Evolutionary conservation across 2,888 invertebrate species (phyloP).

Genomic region (Ormyrus thymus): DNA sequence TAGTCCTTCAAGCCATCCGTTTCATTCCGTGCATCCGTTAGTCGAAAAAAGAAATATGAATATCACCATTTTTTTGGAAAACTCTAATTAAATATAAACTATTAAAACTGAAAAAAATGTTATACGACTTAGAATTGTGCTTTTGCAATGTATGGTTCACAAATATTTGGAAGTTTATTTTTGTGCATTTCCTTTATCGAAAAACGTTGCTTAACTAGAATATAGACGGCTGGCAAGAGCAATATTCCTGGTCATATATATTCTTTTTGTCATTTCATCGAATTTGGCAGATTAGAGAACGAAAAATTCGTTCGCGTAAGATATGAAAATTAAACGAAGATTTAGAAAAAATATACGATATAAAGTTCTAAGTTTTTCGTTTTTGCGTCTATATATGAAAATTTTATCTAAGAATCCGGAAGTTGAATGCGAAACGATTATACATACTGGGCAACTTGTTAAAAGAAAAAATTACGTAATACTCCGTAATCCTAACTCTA

Average conservation of each 20-base stretch:
- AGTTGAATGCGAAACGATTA: conserved; percentile 19
- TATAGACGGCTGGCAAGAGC: conserved; percentile 41
- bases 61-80: conserved; percentile 21
- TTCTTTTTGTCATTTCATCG: conserved; percentile 43
- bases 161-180: conserved; percentile 22
- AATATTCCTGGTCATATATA: conserved; percentile 44
- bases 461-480: conserved; percentile 47
- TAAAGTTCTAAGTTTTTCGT: conserved; percentile 10
- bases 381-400: conserved; percentile 4
- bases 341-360: conserved; percentile 15
- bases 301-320: conserved; percentile 23
- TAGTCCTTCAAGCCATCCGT: conserved; percentile 50
- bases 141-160: not conserved
- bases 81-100: not conserved
- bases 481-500: conserved; percentile 42
- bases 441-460: conserved; percentile 37
- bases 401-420: not conserved
- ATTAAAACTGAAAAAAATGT: conserved; percentile 7
- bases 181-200: conserved; percentile 44
- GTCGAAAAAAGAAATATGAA: conserved; percentile 37
- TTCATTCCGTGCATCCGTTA: conserved; percentile 4
- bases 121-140: conserved; percentile 5
- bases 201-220: conserved; percentile 16
- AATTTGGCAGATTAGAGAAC: conserved; percentile 53
- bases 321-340: conserved; percentile 22